Conservation (phyloP, 1,140 invertebrate species). For the Hypothenemus hampei region DNA sequence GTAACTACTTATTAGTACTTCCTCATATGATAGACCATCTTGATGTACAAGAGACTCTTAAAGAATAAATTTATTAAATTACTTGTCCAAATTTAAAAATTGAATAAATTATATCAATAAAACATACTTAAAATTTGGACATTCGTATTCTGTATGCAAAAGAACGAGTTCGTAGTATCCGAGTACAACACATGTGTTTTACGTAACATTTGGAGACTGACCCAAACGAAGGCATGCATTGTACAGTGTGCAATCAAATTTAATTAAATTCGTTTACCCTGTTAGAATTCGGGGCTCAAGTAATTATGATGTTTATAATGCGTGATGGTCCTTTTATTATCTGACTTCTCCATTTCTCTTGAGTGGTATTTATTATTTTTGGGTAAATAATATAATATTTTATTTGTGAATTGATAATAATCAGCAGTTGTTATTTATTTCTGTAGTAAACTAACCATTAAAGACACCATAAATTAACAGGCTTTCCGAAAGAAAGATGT, state of each 20-base stretch:
- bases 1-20: too few relatives aligned
- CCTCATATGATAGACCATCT: too few relatives aligned
- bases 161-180: conserved; percentile 19
- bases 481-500: conserved; percentile 3
- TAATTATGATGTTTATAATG: conserved; percentile 22
- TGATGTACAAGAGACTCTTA: too few relatives aligned
- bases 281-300: conserved; percentile 15
- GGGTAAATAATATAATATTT: not conserved
- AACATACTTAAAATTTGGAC: too few relatives aligned
- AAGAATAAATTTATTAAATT: too few relatives aligned
- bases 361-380: too few relatives aligned
- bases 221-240: conserved; percentile 26
- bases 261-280: conserved; percentile 26
- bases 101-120: too few relatives aligned
- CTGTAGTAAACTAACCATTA: conserved; percentile 5
- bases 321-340: too few relatives aligned
- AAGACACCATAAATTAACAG: conserved; percentile 6
- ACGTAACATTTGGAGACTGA: conserved; percentile 28
- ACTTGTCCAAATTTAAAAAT: too few relatives aligned
- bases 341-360: too few relatives aligned
- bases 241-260: conserved; percentile 22
- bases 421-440: not conserved
- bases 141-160: too few relatives aligned
- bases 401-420: conserved; percentile 3
- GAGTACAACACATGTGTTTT: conserved; percentile 22